phyloP scores from a whole-genome alignment of 2,113 vertebrate species.

The Neomonachus schauinslandi region DNA sequence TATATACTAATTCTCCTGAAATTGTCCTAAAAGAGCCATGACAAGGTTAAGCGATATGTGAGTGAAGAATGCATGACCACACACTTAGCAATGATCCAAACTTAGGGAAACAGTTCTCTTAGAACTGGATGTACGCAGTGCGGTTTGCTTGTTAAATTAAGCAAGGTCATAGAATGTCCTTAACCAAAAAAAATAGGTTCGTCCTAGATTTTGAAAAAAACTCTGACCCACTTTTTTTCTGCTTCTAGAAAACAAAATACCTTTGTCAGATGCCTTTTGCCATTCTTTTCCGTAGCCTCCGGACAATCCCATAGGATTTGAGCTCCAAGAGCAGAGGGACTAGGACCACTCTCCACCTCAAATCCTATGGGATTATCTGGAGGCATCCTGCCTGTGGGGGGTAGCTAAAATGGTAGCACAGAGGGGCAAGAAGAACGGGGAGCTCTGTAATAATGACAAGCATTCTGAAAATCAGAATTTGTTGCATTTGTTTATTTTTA shows the following conservation, averaged over 20 bases:
- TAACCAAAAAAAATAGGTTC: conserved; percentile 1
- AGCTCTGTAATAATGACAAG: not conserved
- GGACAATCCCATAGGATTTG: not conserved
- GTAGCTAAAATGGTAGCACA: not conserved
- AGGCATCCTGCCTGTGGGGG: not conserved
- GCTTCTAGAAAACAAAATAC: conserved; percentile 10
- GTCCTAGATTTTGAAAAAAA: not conserved
- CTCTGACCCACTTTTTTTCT: not conserved
- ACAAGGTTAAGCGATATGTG: not conserved
- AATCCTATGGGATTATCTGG: not conserved
- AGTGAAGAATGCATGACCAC: not conserved
- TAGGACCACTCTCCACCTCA: not conserved
- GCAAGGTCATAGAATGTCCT: conserved; percentile 3
- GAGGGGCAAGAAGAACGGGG: not conserved
- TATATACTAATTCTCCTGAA: not conserved
- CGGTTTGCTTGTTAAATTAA: not conserved
- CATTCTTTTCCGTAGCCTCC: not conserved
- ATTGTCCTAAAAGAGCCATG: not conserved
- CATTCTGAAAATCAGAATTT: not conserved
- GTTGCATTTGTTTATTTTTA: not conserved
- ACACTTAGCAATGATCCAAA: not conserved
- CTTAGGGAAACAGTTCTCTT: not conserved
- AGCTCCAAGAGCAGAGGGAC: not conserved
- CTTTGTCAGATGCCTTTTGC: not conserved
- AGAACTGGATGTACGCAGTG: not conserved